Percentiles rank a stretch among this genome's conserved stretches.
phyloP scores from a whole-genome alignment of 2,113 vertebrate genomes.

The Edolisoma coerulescens region DNA sequence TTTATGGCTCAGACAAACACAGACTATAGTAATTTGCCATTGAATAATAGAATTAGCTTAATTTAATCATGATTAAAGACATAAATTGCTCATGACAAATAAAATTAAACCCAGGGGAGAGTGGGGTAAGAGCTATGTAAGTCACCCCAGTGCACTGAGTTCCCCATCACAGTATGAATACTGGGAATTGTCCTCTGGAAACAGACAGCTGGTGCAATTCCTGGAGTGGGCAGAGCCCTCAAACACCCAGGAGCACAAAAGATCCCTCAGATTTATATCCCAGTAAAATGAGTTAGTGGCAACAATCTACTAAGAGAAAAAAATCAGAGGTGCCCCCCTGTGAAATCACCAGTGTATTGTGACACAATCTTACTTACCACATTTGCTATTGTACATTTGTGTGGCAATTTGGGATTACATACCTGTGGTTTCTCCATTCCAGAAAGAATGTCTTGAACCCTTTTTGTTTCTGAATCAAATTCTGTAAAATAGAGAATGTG shows the following conservation, averaged over 20 bases:
- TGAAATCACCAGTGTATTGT: neutral
- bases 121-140: neutral
- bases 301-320: neutral
- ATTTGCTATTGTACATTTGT: neutral
- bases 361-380: neutral
- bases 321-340: neutral
- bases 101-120: neutral
- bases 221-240: neutral
- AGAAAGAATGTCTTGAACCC: slow-evolving; percentile 92
- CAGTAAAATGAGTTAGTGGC: neutral
- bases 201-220: neutral
- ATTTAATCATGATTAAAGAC: slow-evolving; percentile 7
- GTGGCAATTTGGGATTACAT: slow-evolving; percentile 61
- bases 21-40: neutral
- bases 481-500: slow-evolving; percentile 73
- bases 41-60: slow-evolving; percentile 3
- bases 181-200: neutral
- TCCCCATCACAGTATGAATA: neutral
- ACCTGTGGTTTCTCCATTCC: slow-evolving; percentile 97
- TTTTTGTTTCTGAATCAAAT: slow-evolving; percentile 92
- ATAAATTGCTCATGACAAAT: neutral
- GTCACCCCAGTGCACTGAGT: neutral
- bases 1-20: neutral
- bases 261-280: neutral
- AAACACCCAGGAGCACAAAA: neutral